Conservation (phyloP, 2,113 vertebrate genomes). For the Brachionichthys hirsutus region DNA sequence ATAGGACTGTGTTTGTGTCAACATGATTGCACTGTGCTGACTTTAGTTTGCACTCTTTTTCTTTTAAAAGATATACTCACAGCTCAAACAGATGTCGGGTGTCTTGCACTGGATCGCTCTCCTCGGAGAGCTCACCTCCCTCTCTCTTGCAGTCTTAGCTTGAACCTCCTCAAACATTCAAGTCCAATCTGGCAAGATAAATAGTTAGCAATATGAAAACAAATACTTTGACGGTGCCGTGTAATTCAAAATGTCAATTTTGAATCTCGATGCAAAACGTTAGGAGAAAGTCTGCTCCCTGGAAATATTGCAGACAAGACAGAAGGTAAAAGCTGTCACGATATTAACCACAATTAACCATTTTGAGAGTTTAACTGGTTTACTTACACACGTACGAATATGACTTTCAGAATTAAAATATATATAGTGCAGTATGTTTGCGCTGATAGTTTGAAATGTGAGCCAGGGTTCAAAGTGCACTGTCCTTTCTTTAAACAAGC, state of each 20-base stretch:
- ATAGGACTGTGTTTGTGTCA: conserved; percentile 2
- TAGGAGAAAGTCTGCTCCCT: background rate
- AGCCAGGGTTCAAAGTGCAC: conserved; percentile 54
- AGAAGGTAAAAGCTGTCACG: background rate
- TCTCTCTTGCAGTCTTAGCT: conserved; percentile 12
- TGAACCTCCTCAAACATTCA: conserved; percentile 27
- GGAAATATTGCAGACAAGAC: background rate
- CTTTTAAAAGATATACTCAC: background rate
- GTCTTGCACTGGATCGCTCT: conserved; percentile 32
- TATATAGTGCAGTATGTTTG: background rate
- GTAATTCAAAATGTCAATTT: conserved; percentile 21
- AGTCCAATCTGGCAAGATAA: conserved; percentile 22
- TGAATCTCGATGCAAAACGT: background rate
- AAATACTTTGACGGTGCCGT: conserved; percentile 9
- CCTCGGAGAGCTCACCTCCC: conserved; percentile 17
- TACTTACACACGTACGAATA: background rate
- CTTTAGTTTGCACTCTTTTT: too few species aligned
- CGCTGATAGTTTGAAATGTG: conserved; percentile 38
- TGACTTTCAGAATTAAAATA: background rate
- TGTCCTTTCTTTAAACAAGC: conserved; percentile 39
- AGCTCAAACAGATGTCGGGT: conserved; percentile 49
- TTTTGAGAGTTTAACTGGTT: too few species aligned
- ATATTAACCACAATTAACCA: background rate
- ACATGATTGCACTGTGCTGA: too few species aligned
- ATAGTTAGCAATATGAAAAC: conserved; percentile 21